Base-by-base conservation (phyloP, 2,888 invertebrate genomes). In the Harmothoe impar region DNA sequence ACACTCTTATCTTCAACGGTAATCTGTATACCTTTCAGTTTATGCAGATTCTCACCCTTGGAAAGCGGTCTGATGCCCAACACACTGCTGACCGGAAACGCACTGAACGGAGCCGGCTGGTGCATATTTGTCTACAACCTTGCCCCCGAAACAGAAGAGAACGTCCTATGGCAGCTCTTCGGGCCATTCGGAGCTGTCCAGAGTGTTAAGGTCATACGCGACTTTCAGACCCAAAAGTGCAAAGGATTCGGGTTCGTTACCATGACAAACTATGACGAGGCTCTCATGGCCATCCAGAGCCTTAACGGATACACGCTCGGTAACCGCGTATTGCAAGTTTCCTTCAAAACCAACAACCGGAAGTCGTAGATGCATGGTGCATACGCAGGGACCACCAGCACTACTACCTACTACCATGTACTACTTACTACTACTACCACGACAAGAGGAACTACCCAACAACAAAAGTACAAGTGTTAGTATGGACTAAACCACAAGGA, bases 171-270 rank as follows among this genome's bases (percentile, higher is more conserved):
- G 98, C 98, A 98, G 97, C 97, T 98, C 94, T 99, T 99, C 96
- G 99, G 99, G 93, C 99, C 99, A 85, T 99, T 99, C 95, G 99
- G 99, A 94, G 99, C 99, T 94, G 99, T 99, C 95, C 98, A 99
- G 96, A 98, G 98, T 96, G 99, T 99, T 94, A 99, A 99, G 97
- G 98, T 99, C 94, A 98, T 99, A 96, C 97, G 98, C 95, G 99
- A 99, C 97, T 97, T 98, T 94, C 98, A 98, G 95, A 98, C 98
- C 93, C 98, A 98, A 97, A 99, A 99, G 96, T 99, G 99, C 97
- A 99, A 99, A 97, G 99, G 99, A 78, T 99, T 99, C 96, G 99
- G 99, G 94, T 99, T 99, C 96, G 99, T 99, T 94, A 99, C 99
- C 93, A 99, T 99, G 99, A 98, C 98, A 96, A 98, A 99, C 96